Conservation (phyloP, 2,888 invertebrate species). For the Lasiommata megera region DNA sequence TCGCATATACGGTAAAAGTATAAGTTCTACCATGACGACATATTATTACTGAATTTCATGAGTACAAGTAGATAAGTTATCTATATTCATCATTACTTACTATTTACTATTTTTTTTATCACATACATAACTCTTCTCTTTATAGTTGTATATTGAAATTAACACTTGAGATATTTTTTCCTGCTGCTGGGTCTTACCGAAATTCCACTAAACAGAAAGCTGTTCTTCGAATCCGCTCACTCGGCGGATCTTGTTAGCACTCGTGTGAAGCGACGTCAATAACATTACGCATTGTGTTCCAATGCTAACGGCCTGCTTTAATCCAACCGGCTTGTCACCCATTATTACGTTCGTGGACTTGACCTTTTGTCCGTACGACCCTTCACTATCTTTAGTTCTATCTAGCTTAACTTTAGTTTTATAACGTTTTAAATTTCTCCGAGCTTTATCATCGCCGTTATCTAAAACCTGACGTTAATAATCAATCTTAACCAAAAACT, state of each 20-base stretch:
- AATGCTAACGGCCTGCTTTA: conserved; percentile 2
- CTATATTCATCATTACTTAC: no score
- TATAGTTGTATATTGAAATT: not conserved
- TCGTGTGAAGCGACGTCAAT: conserved; percentile 38
- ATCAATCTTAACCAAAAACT: no score
- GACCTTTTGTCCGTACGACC: conserved; percentile 6
- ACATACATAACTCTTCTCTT: not conserved
- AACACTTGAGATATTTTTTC: conserved; percentile 43
- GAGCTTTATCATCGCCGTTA: no score
- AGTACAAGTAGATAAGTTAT: no score
- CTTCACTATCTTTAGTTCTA: not conserved
- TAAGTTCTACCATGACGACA: no score
- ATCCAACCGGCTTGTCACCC: conserved; percentile 9
- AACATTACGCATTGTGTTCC: conserved; percentile 24
- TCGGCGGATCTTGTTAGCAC: conserved; percentile 57
- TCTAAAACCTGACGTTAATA: no score
- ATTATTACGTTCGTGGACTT: conserved; percentile 12
- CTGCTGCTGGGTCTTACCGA: conserved; percentile 52
- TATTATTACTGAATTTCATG: no score
- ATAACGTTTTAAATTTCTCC: no score
- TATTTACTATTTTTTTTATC: not conserved
- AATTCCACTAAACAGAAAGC: conserved; percentile 59
- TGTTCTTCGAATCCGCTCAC: conserved; percentile 61
- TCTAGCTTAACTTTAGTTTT: no score
- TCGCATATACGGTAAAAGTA: no score